These are phyloP conservation scores for Stichopus horrens DNA, from an alignment of 53 echinoderm and acorn worm species.

Conservation along the genomic window DNA sequence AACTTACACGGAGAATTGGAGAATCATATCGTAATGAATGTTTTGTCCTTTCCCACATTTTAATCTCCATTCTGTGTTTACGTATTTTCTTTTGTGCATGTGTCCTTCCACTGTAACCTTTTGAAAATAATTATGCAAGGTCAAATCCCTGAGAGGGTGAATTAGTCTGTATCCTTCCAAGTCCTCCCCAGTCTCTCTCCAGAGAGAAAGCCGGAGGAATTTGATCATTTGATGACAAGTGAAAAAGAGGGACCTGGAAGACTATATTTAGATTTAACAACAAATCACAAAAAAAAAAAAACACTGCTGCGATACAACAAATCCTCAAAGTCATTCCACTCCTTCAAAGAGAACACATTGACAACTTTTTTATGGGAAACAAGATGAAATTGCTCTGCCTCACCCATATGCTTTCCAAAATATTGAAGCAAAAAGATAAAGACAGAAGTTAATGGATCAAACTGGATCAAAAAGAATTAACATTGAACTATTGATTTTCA, in stretches of 20 bases:
- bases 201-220: not conserved
- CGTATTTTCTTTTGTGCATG: too few relatives aligned
- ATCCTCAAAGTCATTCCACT: not conserved
- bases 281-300: not conserved
- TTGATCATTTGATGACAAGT: slow-evolving; percentile 37
- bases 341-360: not conserved
- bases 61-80: not conserved
- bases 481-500: too few relatives aligned
- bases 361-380: not conserved
- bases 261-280: slow-evolving; percentile 9
- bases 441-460: not conserved
- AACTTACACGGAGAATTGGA: too few relatives aligned
- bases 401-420: not conserved
- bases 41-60: not conserved
- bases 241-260: slow-evolving; percentile 23
- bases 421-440: not conserved
- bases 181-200: slow-evolving; percentile 5
- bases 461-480: too few relatives aligned
- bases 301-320: not conserved
- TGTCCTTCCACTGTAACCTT: not conserved
- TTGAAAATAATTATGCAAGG: not conserved
- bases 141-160: slow-evolving; percentile 7
- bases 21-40: not conserved
- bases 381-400: not conserved
- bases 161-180: slow-evolving; percentile 31